Evolutionary conservation across 2,888 invertebrate species (phyloP).

Genomic region (Rhorus exstirpatorius): DNA sequence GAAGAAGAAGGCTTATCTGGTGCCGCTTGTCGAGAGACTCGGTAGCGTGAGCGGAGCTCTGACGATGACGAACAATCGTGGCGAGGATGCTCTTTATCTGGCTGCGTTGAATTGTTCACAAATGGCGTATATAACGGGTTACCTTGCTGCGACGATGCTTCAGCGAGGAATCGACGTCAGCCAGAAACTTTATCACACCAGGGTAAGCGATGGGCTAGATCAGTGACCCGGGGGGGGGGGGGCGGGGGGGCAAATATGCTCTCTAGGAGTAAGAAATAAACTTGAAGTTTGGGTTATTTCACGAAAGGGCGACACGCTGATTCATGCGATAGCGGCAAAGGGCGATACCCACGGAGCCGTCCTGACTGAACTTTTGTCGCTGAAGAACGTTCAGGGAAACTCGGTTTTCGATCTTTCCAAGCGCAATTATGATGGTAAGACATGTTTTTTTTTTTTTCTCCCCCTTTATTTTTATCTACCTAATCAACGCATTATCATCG

Average conservation of each 20-base stretch:
- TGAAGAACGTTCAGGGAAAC: constrained; percentile 77
- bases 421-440: constrained; percentile 81
- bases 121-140: constrained; percentile 80
- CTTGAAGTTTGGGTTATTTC: too few species aligned
- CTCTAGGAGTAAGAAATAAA: not conserved
- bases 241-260: not conserved
- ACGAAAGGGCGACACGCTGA: constrained; percentile 79
- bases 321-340: constrained; percentile 78
- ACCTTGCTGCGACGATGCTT: constrained; percentile 79
- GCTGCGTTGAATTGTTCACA: constrained; percentile 80
- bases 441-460: not conserved
- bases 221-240: too few species aligned
- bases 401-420: constrained; percentile 79
- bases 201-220: constrained; percentile 69
- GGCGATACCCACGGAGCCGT: constrained; percentile 79
- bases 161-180: constrained; percentile 79
- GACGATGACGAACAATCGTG: constrained; percentile 75
- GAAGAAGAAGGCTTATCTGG: constrained; percentile 78
- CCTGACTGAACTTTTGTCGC: constrained; percentile 78
- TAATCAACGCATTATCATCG: too few species aligned
- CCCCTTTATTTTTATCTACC: too few species aligned
- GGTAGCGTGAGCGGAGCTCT: constrained; percentile 74
- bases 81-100: constrained; percentile 81
- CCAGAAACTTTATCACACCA: constrained; percentile 76
- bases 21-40: constrained; percentile 80